Evolutionary conservation across 2,888 invertebrate species (phyloP), one percentile per base, ranked within the genome.

Genomic region (Augochlorella aurata): DNA sequence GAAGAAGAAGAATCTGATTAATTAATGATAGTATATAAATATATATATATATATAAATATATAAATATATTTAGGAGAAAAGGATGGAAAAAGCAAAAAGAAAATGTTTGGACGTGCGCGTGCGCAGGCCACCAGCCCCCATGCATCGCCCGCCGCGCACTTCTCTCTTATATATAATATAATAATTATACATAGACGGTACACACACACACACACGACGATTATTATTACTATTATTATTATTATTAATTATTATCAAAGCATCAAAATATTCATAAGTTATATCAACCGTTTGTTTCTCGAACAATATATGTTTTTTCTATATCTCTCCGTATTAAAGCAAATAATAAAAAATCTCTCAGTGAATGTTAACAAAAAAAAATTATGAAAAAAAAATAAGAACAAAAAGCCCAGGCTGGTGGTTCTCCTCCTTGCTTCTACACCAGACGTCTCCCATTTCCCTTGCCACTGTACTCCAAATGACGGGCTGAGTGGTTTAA

Each of bases 251-350:
- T 88, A 93, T 93, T 92, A 93, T 93, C 90, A 92, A 92, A 92
- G 91, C 93, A 93, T 93, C 93, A 93, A 93, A 93, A 92, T 93
- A 93, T 93, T 91, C 91, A 92, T 93, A 93, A 93, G 92, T 93
- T 93, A 91, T 92, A 91, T 92, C 90, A 90, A 91, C 89, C 90
- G 91, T 93, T 93, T 93, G 91, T 93, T 93, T 93, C 91, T 91
- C 91, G 92, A 93, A 92, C 92, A 92, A 92, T 93, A 91, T 92
- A 93, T 93, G 92, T 93, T 93, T 93, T 81, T 93, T 93, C 92
- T 93, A 93, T 93, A 93, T 93, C 92, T 93, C 92, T 93, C 92
- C 92, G 91, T 93, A 93, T 93, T 93, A 89, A 93, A 91, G 90
- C 91, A 92, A 93, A 91, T 92, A 93, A 93, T 92, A 93, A 93